A percentile compares a stretch with the other conserved stretches of the same genome.
phyloP scores from a whole-genome alignment of 2,888 invertebrate species.

The Eustalomyia histrio region DNA sequence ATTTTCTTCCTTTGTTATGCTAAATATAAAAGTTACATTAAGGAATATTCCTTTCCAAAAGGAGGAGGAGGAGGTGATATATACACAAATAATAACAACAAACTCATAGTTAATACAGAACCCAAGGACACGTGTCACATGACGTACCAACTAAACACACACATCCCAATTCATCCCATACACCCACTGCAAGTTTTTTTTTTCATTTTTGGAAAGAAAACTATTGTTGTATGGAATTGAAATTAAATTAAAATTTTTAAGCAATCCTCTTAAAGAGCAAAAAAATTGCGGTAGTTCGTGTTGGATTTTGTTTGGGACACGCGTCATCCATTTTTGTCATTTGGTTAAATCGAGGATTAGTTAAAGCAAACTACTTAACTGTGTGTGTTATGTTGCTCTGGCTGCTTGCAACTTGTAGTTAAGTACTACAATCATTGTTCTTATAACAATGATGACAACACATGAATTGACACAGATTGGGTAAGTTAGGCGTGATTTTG shows the following conservation, averaged over 20 bases:
- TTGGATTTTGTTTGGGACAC: slow-evolving; percentile 36
- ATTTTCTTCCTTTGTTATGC: slow-evolving; percentile 38
- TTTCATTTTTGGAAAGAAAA: background rate
- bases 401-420: slow-evolving; percentile 71
- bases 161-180: background rate
- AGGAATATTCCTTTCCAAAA: background rate
- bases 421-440: slow-evolving; percentile 49
- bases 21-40: slow-evolving; percentile 53
- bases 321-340: slow-evolving; percentile 62
- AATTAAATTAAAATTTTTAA: slow-evolving; percentile 54
- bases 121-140: slow-evolving; percentile 58
- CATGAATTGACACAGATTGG: slow-evolving; percentile 44
- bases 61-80: slow-evolving; percentile 34
- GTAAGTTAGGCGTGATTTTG: slow-evolving; percentile 56
- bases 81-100: slow-evolving; percentile 57
- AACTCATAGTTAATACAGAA: slow-evolving; percentile 59
- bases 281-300: slow-evolving; percentile 12
- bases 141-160: slow-evolving; percentile 39
- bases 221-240: slow-evolving; percentile 46
- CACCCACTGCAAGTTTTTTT: slow-evolving; percentile 40
- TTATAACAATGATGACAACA: slow-evolving; percentile 21
- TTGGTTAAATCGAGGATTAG: slow-evolving; percentile 66
- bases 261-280: slow-evolving; percentile 11
- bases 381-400: slow-evolving; percentile 54
- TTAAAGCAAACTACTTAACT: slow-evolving; percentile 75